phyloP scores from a whole-genome alignment of 64 coral and sea anemone species.

The Pocillopora damicornis region DNA sequence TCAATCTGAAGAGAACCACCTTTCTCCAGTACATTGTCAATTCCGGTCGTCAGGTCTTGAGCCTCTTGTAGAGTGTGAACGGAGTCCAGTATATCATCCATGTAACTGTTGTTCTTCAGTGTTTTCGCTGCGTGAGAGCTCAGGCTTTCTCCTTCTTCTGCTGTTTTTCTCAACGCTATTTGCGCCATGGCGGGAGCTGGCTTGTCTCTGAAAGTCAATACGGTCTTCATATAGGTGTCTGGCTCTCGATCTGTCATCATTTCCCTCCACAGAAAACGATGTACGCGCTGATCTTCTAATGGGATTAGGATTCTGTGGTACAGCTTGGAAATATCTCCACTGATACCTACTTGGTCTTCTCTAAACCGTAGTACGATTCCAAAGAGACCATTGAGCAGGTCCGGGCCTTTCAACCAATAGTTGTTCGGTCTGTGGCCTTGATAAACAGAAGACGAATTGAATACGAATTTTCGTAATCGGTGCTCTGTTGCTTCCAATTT shows the following conservation, averaged over 20 bases:
- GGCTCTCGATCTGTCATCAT: not conserved
- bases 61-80: conserved; percentile 23
- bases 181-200: conserved; percentile 1
- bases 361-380: conserved; percentile 39
- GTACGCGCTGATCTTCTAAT: conserved; percentile 27
- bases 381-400: conserved; percentile 54
- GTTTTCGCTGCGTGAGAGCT: not conserved
- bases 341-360: conserved; percentile 8
- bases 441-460: conserved; percentile 43
- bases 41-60: not conserved
- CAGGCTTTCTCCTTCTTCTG: not conserved
- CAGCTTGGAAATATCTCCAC: conserved; percentile 25
- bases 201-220: not conserved
- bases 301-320: conserved; percentile 37
- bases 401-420: conserved; percentile 63
- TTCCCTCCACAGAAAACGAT: conserved; percentile 17
- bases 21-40: conserved; percentile 25
- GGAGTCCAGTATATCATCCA: conserved; percentile 44
- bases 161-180: not conserved
- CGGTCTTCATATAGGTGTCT: conserved; percentile 13
- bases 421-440: conserved; percentile 44
- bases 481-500: conserved; percentile 26
- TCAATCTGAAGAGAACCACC: conserved; percentile 7
- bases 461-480: conserved; percentile 7
- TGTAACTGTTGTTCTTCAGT: conserved; percentile 16